A percentile compares a stretch with the other conserved stretches of the same genome.
These are phyloP conservation scores for Darevskia nairensis DNA, from an alignment of 2,797 vertebrate genomes.

Conservation along the genomic window DNA sequence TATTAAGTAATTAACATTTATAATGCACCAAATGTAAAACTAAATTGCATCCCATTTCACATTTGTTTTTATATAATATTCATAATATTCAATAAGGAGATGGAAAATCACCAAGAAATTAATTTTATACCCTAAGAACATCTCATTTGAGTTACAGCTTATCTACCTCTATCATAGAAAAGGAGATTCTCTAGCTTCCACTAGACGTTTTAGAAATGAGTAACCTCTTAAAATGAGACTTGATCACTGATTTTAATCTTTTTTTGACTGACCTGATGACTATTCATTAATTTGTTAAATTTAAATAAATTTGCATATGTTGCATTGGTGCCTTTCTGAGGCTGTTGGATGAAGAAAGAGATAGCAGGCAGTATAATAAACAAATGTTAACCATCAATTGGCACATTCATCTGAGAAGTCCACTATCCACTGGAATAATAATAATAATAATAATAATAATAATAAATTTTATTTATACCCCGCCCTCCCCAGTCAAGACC, in stretches of 20 bases:
- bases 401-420: not conserved
- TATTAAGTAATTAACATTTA: conserved; percentile 3
- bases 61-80: conserved; percentile 13
- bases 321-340: not conserved
- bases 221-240: not conserved
- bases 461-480: too few relatives aligned
- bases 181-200: not conserved
- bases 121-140: not conserved
- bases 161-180: not conserved
- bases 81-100: not conserved
- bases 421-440: not conserved
- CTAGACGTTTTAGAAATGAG: not conserved
- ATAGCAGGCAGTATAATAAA: not conserved
- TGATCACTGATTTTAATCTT: not conserved
- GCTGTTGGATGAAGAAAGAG: not conserved
- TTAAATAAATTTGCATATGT: not conserved
- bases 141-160: not conserved
- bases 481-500: too few relatives aligned
- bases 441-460: too few relatives aligned
- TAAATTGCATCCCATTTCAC: conserved; percentile 18
- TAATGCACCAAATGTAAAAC: conserved; percentile 5
- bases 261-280: not conserved
- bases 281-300: not conserved
- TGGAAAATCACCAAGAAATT: conserved; percentile 6
- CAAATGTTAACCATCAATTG: not conserved